phyloP scores from a whole-genome alignment of 2,888 invertebrate species.

The Tetranychus truncatus region DNA sequence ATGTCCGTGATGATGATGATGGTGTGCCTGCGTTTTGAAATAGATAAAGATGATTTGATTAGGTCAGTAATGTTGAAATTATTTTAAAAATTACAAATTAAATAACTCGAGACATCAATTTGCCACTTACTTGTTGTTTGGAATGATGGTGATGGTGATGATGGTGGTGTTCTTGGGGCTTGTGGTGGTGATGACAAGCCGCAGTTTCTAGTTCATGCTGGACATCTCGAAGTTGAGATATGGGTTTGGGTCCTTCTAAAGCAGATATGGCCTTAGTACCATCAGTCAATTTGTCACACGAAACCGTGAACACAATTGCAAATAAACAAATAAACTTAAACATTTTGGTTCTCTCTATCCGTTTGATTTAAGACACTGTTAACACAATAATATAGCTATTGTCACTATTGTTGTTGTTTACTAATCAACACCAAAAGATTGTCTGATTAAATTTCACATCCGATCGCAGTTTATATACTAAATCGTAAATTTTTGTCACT shows the following conservation, averaged over 20 bases:
- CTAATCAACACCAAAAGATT: neutral
- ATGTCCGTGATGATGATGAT: neutral
- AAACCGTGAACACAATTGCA: neutral
- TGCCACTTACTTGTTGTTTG: neutral
- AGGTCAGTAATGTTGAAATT: too few relatives aligned
- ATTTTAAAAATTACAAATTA: too few relatives aligned
- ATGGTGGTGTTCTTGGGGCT: neutral
- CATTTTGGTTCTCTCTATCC: neutral
- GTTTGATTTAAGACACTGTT: neutral
- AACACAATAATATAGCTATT: neutral
- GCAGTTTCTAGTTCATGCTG: neutral
- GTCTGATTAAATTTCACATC: neutral
- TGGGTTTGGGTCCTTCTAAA: neutral
- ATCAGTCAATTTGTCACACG: neutral
- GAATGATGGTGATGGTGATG: neutral
- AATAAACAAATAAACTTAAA: neutral
- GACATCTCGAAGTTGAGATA: neutral
- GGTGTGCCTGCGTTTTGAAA: too few relatives aligned
- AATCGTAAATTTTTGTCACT: neutral
- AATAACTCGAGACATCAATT: too few relatives aligned
- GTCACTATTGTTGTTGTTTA: neutral
- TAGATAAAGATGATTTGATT: too few relatives aligned
- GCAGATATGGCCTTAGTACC: neutral
- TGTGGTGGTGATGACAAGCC: neutral
- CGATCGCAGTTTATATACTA: neutral